phyloP scores from a whole-genome alignment of 2,797 vertebrate species.

The Pagetopsis macropterus region DNA sequence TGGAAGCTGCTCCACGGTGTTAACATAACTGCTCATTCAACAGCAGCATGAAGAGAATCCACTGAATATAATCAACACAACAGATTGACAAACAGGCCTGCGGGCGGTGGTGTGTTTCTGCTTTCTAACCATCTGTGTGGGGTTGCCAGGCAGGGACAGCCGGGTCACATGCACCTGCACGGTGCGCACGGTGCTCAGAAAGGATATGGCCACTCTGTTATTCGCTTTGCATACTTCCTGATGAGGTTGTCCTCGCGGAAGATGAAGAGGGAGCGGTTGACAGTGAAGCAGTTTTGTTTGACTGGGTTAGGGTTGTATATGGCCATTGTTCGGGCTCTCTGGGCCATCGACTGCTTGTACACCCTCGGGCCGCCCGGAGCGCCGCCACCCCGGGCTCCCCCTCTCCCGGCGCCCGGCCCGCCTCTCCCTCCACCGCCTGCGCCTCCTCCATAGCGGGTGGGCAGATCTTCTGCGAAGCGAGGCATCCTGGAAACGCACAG shows the following conservation, averaged over 20 bases:
- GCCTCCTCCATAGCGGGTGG: slow-evolving; percentile 93
- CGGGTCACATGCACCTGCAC: slow-evolving; percentile 46
- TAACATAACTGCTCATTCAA: slow-evolving; percentile 15
- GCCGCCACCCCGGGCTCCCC: slow-evolving; percentile 85
- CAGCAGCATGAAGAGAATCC: background rate
- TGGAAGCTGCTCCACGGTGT: background rate
- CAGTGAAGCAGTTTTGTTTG: slow-evolving; percentile 98
- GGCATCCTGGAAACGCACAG: slow-evolving; percentile 92
- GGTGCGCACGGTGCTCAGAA: slow-evolving; percentile 24
- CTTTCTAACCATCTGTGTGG: slow-evolving; percentile 15
- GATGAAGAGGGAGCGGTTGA: slow-evolving; percentile 99
- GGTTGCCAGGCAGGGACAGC: slow-evolving; percentile 6
- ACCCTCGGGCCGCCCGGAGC: slow-evolving; percentile 92
- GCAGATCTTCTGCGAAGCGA: slow-evolving; percentile 95
- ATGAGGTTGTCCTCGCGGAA: slow-evolving; percentile 99
- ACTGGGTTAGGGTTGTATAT: slow-evolving; percentile 99
- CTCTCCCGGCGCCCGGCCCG: slow-evolving; percentile 87
- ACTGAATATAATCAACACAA: slow-evolving; percentile 6
- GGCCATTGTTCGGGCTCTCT: slow-evolving; percentile 98
- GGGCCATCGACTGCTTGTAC: slow-evolving; percentile 99
- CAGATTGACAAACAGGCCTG: slow-evolving; percentile 10
- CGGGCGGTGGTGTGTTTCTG: slow-evolving; percentile 13
- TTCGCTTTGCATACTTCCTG: slow-evolving; percentile 98
- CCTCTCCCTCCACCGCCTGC: slow-evolving; percentile 86
- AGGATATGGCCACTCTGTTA: slow-evolving; percentile 99